Evolutionary conservation across 2,888 invertebrate species (phyloP).

Genomic region (Macrosiphum euphorbiae): DNA sequence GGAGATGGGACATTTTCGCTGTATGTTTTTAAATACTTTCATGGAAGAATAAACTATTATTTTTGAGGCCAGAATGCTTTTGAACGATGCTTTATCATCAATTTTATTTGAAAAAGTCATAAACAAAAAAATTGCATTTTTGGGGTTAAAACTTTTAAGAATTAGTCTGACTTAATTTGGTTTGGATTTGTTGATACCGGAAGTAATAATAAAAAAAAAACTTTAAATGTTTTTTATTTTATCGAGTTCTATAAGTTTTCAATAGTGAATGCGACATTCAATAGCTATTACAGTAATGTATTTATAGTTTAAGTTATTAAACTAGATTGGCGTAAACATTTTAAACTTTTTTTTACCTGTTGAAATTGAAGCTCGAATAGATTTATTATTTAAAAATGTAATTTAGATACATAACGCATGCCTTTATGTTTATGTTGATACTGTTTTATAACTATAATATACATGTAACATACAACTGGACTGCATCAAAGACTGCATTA

Average conservation of each 20-base stretch:
- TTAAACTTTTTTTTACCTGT: background rate
- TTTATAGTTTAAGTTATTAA: background rate
- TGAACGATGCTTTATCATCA: too few relatives aligned
- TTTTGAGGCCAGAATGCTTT: too few relatives aligned
- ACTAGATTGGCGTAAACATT: too few relatives aligned
- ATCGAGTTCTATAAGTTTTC: background rate
- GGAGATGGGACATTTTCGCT: too few relatives aligned
- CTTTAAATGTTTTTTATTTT: background rate
- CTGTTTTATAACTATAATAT: background rate
- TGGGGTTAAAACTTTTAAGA: too few relatives aligned
- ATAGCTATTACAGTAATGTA: background rate
- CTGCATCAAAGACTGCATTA: background rate
- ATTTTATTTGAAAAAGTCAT: too few relatives aligned
- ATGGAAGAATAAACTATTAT: too few relatives aligned
- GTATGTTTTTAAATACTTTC: too few relatives aligned
- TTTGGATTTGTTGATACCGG: background rate
- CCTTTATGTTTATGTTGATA: background rate
- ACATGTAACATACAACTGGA: background rate
- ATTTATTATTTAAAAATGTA: background rate
- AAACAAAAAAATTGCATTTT: too few relatives aligned
- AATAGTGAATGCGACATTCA: too few relatives aligned
- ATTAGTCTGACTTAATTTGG: too few relatives aligned
- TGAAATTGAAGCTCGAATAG: background rate
- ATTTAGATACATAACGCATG: background rate
- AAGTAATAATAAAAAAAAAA: background rate